Base-by-base conservation (phyloP, 2,888 invertebrate species). In the Metellina segmentata region DNA sequence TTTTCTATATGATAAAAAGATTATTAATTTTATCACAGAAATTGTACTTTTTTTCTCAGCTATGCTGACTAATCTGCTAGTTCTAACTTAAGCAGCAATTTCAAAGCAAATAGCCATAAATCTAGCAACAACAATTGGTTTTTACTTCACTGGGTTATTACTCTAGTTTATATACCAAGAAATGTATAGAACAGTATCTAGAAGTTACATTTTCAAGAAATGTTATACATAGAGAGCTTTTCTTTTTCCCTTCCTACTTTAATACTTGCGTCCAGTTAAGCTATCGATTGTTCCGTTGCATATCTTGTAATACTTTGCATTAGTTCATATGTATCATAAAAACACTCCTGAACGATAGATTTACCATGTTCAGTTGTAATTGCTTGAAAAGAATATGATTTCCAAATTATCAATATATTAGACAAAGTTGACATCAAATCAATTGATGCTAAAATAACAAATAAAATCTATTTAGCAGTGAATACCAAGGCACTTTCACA, bases 21-120 rank as follows among this genome's bases (percentile, higher is more conserved):
- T 83, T 53, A 5, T 20, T 48, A 53, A 78, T 49, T 86, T 88
- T 89, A 89, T 89, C 89, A 89, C 89, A 89, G 89, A 89, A 89
- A 75, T 82, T 51, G 74, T 77, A 89, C 81, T 77, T 89, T 86
- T 89, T 86, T 52, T 78, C 49, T 89, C 74, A 70, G 20, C 75
- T 72, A 87, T 61, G 19, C 49, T 82, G 52, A 51, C 89, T 89
- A 89, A 16, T 61, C 8, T 75, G 48, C 82, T 82, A 89, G 19
- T 16, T 69, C 89, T 89, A 82, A 77, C 77, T 52, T 34, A 51
- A 88, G 20, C 70, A 53, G 52, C 19, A 61, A 52, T 88, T 88
- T 72, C 49, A 69, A 81, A 81, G 79, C 52, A 20, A 61, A n/a
- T 13, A 88, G 20, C 20, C 70, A 48, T 70, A 8, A 77, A 71